These are phyloP conservation scores for Pardalotus punctatus DNA, from an alignment of 2,113 vertebrate genomes.

Conservation along the genomic window DNA sequence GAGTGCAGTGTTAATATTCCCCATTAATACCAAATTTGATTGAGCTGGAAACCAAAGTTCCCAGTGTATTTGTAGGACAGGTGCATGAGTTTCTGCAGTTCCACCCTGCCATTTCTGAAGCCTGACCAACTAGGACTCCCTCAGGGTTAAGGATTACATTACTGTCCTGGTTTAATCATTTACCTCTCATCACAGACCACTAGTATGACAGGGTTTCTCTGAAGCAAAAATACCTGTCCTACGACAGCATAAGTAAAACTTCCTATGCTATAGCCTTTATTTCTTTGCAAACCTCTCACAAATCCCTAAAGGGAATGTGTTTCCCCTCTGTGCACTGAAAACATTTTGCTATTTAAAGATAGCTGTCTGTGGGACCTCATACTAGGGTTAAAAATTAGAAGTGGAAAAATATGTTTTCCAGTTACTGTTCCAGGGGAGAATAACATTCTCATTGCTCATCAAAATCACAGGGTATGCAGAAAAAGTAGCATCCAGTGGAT, in stretches of 20 bases:
- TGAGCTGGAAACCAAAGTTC: background rate
- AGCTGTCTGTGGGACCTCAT: background rate
- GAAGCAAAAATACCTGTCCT: background rate
- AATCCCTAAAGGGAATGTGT: background rate
- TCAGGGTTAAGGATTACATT: background rate
- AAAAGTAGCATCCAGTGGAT: background rate
- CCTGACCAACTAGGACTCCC: background rate
- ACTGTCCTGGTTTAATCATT: background rate
- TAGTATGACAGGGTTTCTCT: background rate
- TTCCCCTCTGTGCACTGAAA: background rate
- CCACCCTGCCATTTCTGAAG: background rate
- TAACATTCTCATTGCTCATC: background rate
- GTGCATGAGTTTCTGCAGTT: background rate
- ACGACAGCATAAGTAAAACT: background rate
- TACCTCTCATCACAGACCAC: background rate
- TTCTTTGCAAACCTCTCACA: background rate
- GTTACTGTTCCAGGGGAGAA: background rate
- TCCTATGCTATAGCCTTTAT: background rate
- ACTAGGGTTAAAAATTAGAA: background rate
- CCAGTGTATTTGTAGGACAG: background rate
- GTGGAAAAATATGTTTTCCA: background rate
- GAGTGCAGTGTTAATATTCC: background rate
- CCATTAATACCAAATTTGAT: background rate
- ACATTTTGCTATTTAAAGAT: background rate
- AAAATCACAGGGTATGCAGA: background rate